Conservation (phyloP, 2,113 vertebrate species). For the Puma concolor region DNA sequence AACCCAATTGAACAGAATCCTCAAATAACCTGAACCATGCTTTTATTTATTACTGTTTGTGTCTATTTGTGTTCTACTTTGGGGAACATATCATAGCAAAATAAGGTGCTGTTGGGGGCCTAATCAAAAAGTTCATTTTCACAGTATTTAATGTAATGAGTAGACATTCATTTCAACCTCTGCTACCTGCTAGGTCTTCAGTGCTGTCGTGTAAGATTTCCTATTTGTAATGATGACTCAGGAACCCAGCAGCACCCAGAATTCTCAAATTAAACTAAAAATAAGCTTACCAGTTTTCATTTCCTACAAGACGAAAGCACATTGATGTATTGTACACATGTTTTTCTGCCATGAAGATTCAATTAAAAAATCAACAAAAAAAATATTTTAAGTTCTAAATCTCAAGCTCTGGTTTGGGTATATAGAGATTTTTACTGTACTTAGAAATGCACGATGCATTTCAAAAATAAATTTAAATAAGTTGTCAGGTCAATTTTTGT, state of each 20-base stretch:
- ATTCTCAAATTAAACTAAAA: slow-evolving; percentile 40
- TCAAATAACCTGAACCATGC: not conserved
- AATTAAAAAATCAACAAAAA: not conserved
- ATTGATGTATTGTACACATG: not conserved
- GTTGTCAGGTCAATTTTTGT: not conserved
- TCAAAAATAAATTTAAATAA: not conserved
- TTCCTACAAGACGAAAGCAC: slow-evolving; percentile 8
- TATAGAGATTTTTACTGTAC: not conserved
- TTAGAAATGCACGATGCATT: not conserved
- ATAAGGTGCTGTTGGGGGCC: not conserved
- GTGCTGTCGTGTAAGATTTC: not conserved
- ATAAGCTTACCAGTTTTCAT: slow-evolving; percentile 3
- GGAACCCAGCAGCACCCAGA: not conserved
- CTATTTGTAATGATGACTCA: not conserved
- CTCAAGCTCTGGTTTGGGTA: not conserved
- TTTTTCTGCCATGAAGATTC: not conserved
- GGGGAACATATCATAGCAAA: not conserved
- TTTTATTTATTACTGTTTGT: not conserved
- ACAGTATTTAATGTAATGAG: not conserved
- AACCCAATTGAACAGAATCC: not conserved
- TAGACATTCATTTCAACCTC: slow-evolving; percentile 34
- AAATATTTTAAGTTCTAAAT: not conserved
- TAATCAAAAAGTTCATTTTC: not conserved
- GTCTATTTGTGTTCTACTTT: not conserved
- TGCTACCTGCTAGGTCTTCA: not conserved